phyloP scores from a whole-genome alignment of 2,113 vertebrate species.

The Columbina picui region DNA sequence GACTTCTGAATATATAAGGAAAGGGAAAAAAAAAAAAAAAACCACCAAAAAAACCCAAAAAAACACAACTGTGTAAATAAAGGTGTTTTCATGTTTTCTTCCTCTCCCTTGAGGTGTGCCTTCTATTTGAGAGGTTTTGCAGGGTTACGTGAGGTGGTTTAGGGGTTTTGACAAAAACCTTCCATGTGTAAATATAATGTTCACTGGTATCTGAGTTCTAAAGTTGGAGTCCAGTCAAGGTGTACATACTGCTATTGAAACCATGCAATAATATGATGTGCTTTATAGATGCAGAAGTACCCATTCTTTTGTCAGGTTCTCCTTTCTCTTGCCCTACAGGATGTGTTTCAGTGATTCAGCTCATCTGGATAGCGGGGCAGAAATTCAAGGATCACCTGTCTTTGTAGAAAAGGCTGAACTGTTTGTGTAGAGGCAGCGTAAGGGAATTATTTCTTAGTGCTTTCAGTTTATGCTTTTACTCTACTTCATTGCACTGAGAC shows the following conservation, averaged over 20 bases:
- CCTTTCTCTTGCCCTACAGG: background rate
- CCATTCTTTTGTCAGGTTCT: background rate
- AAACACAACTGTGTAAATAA: background rate
- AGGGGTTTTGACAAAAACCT: background rate
- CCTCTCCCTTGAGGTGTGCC: background rate
- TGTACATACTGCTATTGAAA: background rate
- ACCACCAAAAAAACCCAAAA: no score
- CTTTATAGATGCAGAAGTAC: background rate
- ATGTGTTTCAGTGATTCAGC: background rate
- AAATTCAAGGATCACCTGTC: background rate
- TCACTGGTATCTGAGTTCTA: background rate
- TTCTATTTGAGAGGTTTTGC: background rate
- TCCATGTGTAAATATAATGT: background rate
- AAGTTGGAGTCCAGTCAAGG: background rate
- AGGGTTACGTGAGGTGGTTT: background rate
- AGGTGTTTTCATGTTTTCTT: background rate
- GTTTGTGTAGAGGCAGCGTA: background rate
- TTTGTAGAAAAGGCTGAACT: background rate
- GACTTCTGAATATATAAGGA: background rate
- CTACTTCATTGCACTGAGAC: background rate
- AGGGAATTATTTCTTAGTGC: background rate
- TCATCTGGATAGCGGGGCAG: background rate
- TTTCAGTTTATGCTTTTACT: background rate
- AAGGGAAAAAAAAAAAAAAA: background rate
- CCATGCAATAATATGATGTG: fast-evolving